phyloP scores from a whole-genome alignment of 2,113 vertebrate species.

The Microcebus tavaratra region DNA sequence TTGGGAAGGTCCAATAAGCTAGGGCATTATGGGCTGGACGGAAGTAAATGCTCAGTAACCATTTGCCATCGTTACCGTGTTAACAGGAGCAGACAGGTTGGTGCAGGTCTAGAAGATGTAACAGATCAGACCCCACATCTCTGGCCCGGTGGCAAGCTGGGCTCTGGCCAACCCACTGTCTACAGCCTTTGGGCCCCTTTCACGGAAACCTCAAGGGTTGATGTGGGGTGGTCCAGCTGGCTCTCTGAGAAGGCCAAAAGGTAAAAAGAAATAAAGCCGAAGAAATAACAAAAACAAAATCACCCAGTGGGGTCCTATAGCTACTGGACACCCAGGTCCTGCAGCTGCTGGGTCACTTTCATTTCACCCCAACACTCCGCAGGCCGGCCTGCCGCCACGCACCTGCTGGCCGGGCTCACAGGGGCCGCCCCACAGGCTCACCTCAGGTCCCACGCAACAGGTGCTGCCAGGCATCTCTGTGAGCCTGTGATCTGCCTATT shows the following conservation, averaged over 20 bases:
- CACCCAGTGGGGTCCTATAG: accelerated
- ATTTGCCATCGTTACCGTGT: not conserved
- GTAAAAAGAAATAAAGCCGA: not conserved
- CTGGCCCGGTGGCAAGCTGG: not conserved
- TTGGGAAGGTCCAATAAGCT: not conserved
- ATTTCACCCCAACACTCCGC: accelerated
- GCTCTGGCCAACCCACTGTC: not conserved
- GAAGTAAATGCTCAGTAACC: not conserved
- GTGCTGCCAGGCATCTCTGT: not conserved
- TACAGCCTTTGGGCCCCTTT: not conserved
- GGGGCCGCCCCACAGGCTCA: not conserved
- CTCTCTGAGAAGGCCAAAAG: not conserved
- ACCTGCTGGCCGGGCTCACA: not conserved
- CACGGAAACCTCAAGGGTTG: not conserved
- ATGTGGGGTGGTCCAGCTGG: not conserved
- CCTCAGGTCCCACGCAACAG: not conserved
- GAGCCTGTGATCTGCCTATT: slow-evolving; percentile 47
- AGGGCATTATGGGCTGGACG: not conserved
- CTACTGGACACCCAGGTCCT: not conserved
- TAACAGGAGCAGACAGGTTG: not conserved
- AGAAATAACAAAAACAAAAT: not conserved
- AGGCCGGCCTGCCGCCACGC: accelerated
- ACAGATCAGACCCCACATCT: too few relatives aligned
- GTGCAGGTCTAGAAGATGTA: not conserved
- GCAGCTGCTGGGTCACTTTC: not conserved